phyloP scores from a whole-genome alignment of 2,113 vertebrate genomes.

The Anseranas semipalmata region DNA sequence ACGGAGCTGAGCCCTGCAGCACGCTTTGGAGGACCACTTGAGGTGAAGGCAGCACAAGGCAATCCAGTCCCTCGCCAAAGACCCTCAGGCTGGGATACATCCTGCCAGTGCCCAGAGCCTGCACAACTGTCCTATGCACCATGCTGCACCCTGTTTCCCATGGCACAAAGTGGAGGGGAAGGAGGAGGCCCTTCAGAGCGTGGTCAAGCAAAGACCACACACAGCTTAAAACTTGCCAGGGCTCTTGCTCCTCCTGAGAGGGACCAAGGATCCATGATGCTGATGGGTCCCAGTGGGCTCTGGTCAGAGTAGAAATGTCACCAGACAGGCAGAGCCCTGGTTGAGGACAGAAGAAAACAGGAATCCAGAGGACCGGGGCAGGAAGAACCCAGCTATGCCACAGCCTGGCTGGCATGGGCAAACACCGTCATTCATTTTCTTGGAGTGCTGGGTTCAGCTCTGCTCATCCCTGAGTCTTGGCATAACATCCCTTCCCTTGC shows the following conservation, averaged over 20 bases:
- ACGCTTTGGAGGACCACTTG: not conserved
- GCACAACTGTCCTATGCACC: not conserved
- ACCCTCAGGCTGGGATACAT: too few relatives aligned
- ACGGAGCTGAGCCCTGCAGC: not conserved
- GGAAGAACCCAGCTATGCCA: not conserved
- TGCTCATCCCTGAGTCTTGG: not conserved
- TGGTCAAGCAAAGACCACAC: not conserved
- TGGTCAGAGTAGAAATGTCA: not conserved
- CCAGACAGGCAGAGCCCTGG: not conserved
- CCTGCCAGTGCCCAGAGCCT: not conserved
- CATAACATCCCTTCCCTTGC: not conserved
- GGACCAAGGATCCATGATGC: not conserved
- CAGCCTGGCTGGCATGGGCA: not conserved
- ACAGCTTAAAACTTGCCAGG: not conserved
- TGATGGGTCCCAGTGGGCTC: not conserved
- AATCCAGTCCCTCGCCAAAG: not conserved
- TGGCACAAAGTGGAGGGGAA: not conserved
- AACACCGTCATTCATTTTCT: not conserved
- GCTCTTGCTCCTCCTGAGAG: not conserved
- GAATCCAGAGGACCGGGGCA: not conserved
- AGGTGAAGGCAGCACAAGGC: not conserved
- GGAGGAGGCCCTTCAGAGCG: not conserved
- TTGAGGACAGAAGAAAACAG: not conserved
- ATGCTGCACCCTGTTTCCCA: not conserved
- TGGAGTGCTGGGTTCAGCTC: not conserved